Evolutionary conservation across 2,888 invertebrate species (phyloP).

Genomic region (Calameuta pallipes): DNA sequence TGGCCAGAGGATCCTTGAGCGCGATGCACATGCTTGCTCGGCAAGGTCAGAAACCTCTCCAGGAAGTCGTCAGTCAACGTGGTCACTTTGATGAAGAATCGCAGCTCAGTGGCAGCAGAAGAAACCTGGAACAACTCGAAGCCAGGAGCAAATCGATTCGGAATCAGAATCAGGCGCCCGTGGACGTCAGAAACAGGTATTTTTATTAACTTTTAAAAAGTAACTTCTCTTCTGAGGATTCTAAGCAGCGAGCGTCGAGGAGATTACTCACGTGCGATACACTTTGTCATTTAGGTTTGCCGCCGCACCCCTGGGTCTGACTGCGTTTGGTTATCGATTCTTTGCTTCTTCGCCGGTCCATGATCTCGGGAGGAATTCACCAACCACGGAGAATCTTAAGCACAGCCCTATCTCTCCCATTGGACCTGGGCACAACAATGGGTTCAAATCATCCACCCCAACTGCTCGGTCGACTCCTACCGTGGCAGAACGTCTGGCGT

Average conservation of each 20-base stretch:
- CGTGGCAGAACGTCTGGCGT: conserved; percentile 51
- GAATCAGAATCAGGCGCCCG: conserved; percentile 39
- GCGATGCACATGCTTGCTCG: conserved; percentile 57
- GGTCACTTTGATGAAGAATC: conserved; percentile 25
- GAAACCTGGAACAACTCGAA: conserved; percentile 37
- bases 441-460: conserved; percentile 48
- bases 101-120: conserved; percentile 37
- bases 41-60: conserved; percentile 46
- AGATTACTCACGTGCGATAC: no score
- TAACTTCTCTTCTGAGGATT: neutral
- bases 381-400: conserved; percentile 39
- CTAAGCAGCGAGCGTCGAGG: no score
- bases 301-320: conserved; percentile 52
- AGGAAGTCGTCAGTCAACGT: conserved; percentile 33
- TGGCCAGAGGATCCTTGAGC: conserved; percentile 53
- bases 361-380: conserved; percentile 41
- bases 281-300: conserved; percentile 44
- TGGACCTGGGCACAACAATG: conserved; percentile 26
- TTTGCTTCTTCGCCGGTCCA: conserved; percentile 56
- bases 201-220: no score
- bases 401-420: conserved; percentile 58
- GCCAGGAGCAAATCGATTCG: conserved; percentile 35
- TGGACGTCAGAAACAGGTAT: conserved; percentile 58
- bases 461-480: conserved; percentile 45
- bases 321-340: conserved; percentile 59